Evolutionary conservation across 2,113 vertebrate species (phyloP), one percentile per base, ranked within the genome.

Genomic region (Narcine bancroftii): DNA sequence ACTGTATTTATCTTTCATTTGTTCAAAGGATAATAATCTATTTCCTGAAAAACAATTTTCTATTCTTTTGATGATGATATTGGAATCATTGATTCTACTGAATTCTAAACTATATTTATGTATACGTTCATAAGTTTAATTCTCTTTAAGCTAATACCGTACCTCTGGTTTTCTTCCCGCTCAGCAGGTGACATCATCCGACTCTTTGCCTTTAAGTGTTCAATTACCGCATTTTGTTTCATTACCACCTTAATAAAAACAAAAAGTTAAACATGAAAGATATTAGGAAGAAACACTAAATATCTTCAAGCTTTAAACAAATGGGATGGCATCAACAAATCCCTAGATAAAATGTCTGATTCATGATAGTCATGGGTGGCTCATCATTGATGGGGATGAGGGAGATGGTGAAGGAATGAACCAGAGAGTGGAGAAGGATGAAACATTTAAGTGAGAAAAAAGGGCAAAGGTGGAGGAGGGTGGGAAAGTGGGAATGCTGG

Each of bases 91-190:
- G 19, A 53, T 17, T 56, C n/a, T n/a, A 60, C 4, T 85, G 15
- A 85, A 56, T n/a, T 36, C n/a, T 15, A 56, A 21, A 50, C 24
- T 50, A 47, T 79, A 79, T 26, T 79, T 56, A 85, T 69, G 24
- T 71, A 63, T 17, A 47, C 24, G 1, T 42, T 47, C 89, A 47
- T 45, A 91, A 66, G 10, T 26, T 11, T 11, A 26, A 7, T 83
- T 53, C 50, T 53, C 50, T 60, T 17, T 42, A 47, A 21, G 6
- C 13, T 45, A 69, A 47, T 95, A 95, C n/a, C n/a, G n/a, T 95
- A 99, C 98, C 98, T 98, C 95, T 99, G 98, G 95, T 99, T 99
- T 95, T 99, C 98, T 94, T 99, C 98, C 92, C 98, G 95, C 93
- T 99, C 98, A 39, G 97, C 96, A 92, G 98, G 98, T 93, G 98